These are phyloP conservation scores for Scytalopus superciliaris DNA, from an alignment of 2,113 vertebrate genomes.

Conservation along the genomic window DNA sequence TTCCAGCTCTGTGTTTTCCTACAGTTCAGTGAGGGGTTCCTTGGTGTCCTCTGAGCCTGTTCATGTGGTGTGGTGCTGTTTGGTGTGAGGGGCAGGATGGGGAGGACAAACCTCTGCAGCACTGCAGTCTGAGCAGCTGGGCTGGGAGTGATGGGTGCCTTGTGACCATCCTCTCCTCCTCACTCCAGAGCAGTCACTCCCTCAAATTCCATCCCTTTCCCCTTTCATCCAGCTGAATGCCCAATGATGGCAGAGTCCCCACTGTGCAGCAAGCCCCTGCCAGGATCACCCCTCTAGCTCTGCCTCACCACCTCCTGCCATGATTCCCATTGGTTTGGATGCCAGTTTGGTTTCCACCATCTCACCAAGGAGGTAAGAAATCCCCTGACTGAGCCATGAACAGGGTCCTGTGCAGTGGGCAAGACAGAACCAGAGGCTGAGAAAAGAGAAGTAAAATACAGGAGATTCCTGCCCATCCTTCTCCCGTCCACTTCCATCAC, in stretches of 20 bases:
- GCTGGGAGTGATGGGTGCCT: background rate
- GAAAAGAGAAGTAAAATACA: background rate
- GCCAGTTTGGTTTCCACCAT: background rate
- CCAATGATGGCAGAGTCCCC: background rate
- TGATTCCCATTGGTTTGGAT: background rate
- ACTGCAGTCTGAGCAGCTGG: fast-evolving
- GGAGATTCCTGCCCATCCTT: background rate
- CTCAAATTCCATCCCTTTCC: background rate
- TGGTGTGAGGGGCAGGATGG: fast-evolving
- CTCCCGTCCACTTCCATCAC: fast-evolving
- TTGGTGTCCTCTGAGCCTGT: background rate
- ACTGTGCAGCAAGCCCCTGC: background rate
- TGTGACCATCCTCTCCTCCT: background rate
- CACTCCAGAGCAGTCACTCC: background rate
- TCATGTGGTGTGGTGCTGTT: too few relatives aligned
- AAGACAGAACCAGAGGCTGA: background rate
- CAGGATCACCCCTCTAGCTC: background rate
- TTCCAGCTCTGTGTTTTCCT: background rate
- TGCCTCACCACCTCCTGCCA: background rate
- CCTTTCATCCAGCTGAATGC: background rate
- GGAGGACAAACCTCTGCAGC: background rate
- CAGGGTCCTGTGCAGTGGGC: fast-evolving
- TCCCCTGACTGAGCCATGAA: background rate
- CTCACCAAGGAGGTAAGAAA: background rate
- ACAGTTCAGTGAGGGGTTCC: background rate